Percentiles rank a stretch among this genome's conserved stretches.
Conservation (phyloP, 2,113 vertebrate genomes). For the Shinisaurus crocodilurus region DNA sequence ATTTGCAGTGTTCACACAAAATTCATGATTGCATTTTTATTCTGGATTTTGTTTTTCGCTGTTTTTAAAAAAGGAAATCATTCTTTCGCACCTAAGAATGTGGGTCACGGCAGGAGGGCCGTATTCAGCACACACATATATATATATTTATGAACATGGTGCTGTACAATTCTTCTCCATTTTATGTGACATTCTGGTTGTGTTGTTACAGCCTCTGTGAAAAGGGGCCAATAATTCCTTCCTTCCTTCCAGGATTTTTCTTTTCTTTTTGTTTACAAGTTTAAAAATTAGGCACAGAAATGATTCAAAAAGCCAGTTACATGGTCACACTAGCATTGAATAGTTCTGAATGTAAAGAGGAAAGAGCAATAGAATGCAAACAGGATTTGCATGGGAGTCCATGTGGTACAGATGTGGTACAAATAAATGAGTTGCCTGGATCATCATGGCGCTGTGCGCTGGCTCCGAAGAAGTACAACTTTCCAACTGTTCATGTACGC, state of each 20-base stretch:
- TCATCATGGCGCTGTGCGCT: neutral
- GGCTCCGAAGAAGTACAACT: neutral
- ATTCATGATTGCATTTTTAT: conserved; percentile 50
- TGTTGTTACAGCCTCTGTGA: neutral
- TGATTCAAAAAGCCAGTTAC: neutral
- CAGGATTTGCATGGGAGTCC: conserved; percentile 7
- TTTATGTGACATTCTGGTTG: neutral
- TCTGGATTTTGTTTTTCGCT: conserved; percentile 13
- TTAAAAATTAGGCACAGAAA: conserved; percentile 4
- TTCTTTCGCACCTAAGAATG: fast-evolving
- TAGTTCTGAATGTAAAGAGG: neutral
- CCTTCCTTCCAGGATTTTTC: neutral
- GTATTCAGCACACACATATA: neutral
- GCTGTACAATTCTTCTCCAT: conserved; percentile 6
- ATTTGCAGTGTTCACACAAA: conserved; percentile 66
- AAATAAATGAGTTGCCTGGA: conserved; percentile 12
- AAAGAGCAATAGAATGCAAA: conserved; percentile 18
- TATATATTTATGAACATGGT: conserved; percentile 1
- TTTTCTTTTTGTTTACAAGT: neutral
- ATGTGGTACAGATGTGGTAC: neutral
- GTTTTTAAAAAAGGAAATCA: conserved; percentile 38
- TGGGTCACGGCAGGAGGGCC: neutral
- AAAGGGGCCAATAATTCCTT: neutral
- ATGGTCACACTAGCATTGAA: neutral
- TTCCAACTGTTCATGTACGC: neutral